Percentiles rank a stretch among this genome's conserved stretches.
These are phyloP conservation scores for Chouioia cunea DNA, from an alignment of 2,888 invertebrate genomes.

Conservation along the genomic window DNA sequence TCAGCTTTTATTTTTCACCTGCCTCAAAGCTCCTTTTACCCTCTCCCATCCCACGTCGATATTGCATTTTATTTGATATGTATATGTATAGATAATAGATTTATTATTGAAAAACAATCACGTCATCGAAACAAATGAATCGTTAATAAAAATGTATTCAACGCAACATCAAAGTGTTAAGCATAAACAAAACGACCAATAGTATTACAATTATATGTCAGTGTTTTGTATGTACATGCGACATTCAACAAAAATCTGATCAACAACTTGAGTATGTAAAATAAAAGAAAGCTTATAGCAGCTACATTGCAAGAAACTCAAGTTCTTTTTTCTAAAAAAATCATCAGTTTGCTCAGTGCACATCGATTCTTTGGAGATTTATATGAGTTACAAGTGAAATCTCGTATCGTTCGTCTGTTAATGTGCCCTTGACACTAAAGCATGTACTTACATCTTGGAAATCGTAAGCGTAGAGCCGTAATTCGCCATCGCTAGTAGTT, in stretches of 20 bases:
- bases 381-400: too few species aligned
- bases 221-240: conserved; percentile 45
- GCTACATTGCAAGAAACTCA: background rate
- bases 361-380: too few species aligned
- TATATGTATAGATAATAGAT: too few species aligned
- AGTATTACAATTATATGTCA: conserved; percentile 13
- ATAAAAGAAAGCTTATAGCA: background rate
- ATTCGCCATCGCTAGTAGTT: conserved; percentile 66
- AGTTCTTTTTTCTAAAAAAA: too few species aligned
- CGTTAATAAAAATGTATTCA: conserved; percentile 34
- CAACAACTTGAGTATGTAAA: background rate
- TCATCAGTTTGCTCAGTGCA: too few species aligned
- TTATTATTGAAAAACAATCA: conserved; percentile 32
- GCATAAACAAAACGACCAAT: conserved; percentile 26
- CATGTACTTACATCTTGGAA: conserved; percentile 65
- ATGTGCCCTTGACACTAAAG: too few species aligned
- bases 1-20: conserved; percentile 4
- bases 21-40: conserved; percentile 1
- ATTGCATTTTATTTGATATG: too few species aligned
- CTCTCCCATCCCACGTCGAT: background rate
- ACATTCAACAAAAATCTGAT: conserved; percentile 40
- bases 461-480: conserved; percentile 67
- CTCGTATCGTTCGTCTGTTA: too few species aligned
- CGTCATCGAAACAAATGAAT: conserved; percentile 46
- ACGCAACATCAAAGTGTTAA: conserved; percentile 31